Conservation (phyloP, 1,140 invertebrate species). For the Drosophila navojoa region DNA sequence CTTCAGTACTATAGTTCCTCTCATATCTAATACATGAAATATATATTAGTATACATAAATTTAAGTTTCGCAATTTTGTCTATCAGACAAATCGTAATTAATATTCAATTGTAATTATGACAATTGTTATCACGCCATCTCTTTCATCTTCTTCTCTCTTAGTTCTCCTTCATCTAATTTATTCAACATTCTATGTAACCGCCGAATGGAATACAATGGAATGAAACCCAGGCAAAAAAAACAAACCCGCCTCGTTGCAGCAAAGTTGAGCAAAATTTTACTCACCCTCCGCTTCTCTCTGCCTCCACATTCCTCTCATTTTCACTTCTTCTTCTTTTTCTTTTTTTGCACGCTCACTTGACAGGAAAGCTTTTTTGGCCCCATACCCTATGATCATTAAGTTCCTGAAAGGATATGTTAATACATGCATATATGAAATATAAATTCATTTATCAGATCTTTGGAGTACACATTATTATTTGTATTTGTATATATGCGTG, state of each 20-base stretch:
- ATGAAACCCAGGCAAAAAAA: background rate
- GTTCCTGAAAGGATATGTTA: no score
- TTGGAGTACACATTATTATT: background rate
- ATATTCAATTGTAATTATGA: slow-evolving; percentile 73
- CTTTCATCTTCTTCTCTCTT: background rate
- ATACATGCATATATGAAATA: no score
- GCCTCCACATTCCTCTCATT: no score
- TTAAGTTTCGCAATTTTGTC: no score
- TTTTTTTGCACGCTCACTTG: slow-evolving; percentile 28
- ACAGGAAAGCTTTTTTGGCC: slow-evolving; percentile 33
- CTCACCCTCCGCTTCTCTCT: background rate
- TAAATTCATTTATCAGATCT: background rate
- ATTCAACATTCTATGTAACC: background rate
- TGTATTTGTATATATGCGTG: background rate
- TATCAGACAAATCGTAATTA: slow-evolving; percentile 60
- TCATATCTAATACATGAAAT: no score
- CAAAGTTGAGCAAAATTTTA: slow-evolving; percentile 63
- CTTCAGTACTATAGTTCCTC: no score
- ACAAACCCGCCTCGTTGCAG: slow-evolving; percentile 66
- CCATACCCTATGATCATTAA: slow-evolving; percentile 20
- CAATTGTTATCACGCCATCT: no score
- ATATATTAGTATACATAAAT: no score
- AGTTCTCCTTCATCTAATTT: background rate
- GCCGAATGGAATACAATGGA: background rate
- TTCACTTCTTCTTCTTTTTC: slow-evolving; percentile 4